A percentile compares a stretch with the other conserved stretches of the same genome.
Conservation (phyloP, 2,113 vertebrate species). For the Pipa parva region DNA sequence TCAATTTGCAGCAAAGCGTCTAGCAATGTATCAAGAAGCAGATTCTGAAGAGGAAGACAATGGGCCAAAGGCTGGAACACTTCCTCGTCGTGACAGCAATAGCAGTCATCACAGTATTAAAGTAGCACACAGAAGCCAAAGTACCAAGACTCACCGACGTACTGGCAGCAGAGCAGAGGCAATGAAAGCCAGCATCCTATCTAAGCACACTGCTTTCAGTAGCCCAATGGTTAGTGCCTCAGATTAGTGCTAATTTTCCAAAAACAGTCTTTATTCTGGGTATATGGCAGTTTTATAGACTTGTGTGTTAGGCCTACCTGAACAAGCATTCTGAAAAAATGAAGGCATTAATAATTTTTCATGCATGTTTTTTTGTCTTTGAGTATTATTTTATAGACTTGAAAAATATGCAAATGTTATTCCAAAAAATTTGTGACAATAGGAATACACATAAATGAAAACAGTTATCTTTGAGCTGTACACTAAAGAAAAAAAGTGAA, state of each 20-base stretch:
- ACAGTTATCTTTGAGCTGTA: no score
- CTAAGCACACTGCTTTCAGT: slow-evolving; percentile 92
- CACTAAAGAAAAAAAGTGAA: no score
- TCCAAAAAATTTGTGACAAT: no score
- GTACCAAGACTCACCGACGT: slow-evolving; percentile 84
- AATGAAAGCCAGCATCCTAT: slow-evolving; percentile 85
- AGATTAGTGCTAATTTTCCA: not conserved
- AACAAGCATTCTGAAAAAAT: no score
- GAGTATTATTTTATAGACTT: no score
- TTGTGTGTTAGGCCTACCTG: no score
- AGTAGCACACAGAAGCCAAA: slow-evolving; percentile 74
- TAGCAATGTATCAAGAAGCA: slow-evolving; percentile 90
- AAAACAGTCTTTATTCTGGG: no score
- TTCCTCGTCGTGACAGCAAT: slow-evolving; percentile 75
- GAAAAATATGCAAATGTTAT: no score
- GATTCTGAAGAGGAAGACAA: slow-evolving; percentile 91
- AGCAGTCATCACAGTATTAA: slow-evolving; percentile 80
- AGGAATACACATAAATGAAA: no score
- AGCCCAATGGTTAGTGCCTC: slow-evolving; percentile 86
- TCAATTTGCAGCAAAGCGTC: slow-evolving; percentile 69
- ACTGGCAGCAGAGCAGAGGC: slow-evolving; percentile 85
- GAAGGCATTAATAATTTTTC: no score
- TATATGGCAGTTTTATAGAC: no score
- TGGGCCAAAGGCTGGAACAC: slow-evolving; percentile 64
- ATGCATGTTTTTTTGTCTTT: no score